A percentile compares a stretch with the other conserved stretches of the same genome.
phyloP scores from a whole-genome alignment of 2,113 vertebrate genomes.

The Eptatretus burgeri region DNA sequence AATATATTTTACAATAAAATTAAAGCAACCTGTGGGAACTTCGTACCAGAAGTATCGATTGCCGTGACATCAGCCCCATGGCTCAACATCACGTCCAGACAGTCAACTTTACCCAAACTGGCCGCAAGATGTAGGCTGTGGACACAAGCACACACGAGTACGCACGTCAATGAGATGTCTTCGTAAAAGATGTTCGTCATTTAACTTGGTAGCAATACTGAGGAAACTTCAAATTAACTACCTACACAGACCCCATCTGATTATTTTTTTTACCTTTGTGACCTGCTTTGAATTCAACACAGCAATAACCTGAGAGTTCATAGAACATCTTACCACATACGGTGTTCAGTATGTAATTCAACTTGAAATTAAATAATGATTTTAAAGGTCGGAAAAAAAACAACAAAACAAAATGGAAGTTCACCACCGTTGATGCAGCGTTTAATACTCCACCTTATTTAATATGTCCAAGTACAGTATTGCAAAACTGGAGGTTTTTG shows the following conservation, averaged over 20 bases:
- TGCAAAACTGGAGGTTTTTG: too few relatives aligned
- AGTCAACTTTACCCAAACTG: constrained; percentile 41
- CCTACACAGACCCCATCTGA: constrained; percentile 10
- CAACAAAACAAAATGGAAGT: too few relatives aligned
- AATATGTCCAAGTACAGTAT: too few relatives aligned
- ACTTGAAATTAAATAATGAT: too few relatives aligned
- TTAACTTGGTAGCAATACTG: constrained; percentile 12
- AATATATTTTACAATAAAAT: neutral
- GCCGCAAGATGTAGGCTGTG: constrained; percentile 61
- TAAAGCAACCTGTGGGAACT: neutral
- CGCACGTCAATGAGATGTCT: constrained; percentile 11
- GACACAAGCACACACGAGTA: constrained; percentile 13
- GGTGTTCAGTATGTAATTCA: too few relatives aligned
- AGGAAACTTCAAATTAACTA: constrained; percentile 13
- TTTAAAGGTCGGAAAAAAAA: too few relatives aligned
- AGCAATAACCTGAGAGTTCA: neutral
- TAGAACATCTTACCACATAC: too few relatives aligned
- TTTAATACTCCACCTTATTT: too few relatives aligned
- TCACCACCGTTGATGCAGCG: too few relatives aligned
- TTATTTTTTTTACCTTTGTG: constrained; percentile 13
- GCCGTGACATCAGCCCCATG: constrained; percentile 48
- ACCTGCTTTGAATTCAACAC: neutral
- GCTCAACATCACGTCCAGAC: constrained; percentile 42
- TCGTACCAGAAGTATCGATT: constrained; percentile 43
- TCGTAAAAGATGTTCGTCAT: constrained; percentile 12